Evolutionary conservation across 2,888 invertebrate genomes (phyloP).

Genomic region (Ligdia adustata): DNA sequence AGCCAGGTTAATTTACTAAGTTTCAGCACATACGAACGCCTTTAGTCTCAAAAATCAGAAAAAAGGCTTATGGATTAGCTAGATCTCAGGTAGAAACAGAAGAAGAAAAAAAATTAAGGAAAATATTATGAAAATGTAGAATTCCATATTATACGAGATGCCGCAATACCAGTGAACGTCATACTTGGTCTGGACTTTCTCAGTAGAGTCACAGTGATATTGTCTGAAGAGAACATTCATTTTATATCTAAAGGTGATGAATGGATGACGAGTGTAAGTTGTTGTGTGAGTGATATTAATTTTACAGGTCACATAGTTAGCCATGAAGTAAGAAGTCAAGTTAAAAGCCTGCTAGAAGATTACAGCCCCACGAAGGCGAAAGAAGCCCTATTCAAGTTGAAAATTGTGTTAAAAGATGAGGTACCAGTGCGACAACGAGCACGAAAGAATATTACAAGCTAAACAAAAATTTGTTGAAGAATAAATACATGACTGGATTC

Average conservation of each 20-base stretch:
- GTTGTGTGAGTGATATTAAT: background rate
- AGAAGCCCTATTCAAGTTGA: slow-evolving; percentile 31
- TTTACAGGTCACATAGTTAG: background rate
- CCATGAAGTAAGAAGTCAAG: background rate
- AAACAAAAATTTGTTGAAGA: slow-evolving; percentile 29
- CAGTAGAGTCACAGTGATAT: background rate
- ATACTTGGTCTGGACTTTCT: background rate
- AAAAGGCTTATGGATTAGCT: no score
- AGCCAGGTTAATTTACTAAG: no score
- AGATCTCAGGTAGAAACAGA: no score
- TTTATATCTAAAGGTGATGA: background rate
- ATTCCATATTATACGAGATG: background rate
- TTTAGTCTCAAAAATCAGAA: no score
- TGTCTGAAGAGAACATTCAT: background rate
- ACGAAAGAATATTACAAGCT: slow-evolving; percentile 26
- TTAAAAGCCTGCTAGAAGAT: background rate
- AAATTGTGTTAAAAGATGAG: slow-evolving; percentile 32
- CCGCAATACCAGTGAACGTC: background rate
- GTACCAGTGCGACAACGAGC: slow-evolving; percentile 34
- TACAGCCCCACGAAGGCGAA: slow-evolving; percentile 12
- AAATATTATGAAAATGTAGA: background rate
- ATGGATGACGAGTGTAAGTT: background rate
- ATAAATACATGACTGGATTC: slow-evolving; percentile 29
- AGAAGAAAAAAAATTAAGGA: no score
- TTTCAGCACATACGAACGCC: no score